Evolutionary conservation across 2,888 invertebrate genomes (phyloP).

Genomic region (Stegophylla sp.): DNA sequence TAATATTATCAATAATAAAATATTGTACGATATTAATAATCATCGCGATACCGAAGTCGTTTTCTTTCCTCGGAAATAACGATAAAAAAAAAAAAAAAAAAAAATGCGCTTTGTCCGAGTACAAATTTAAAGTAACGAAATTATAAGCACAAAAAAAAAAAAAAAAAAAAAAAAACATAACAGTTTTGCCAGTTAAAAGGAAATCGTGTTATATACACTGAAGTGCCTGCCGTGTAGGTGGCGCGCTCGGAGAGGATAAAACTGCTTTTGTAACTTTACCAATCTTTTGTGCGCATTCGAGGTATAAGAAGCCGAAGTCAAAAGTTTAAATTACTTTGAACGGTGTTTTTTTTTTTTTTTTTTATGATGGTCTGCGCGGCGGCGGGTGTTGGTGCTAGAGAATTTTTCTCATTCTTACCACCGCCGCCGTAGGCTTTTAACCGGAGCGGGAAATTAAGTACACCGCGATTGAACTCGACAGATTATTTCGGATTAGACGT

Average conservation of each 20-base stretch:
- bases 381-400: neutral
- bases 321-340: conserved; percentile 36
- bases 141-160: too few relatives aligned
- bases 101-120: neutral
- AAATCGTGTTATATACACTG: neutral
- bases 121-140: conserved; percentile 2
- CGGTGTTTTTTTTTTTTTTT: conserved; percentile 38
- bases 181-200: conserved; percentile 17
- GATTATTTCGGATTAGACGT: neutral
- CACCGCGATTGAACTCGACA: neutral
- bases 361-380: neutral
- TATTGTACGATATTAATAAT: too few relatives aligned
- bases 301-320: conserved; percentile 1
- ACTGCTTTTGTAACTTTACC: conserved; percentile 25
- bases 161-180: conserved; percentile 15
- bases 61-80: neutral
- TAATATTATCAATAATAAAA: too few relatives aligned
- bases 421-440: neutral
- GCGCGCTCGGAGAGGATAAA: conserved; percentile 5
- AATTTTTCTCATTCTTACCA: neutral
- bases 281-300: conserved; percentile 20
- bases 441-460: neutral
- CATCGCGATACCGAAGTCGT: too few relatives aligned
- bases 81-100: neutral
- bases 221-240: neutral